phyloP scores from a whole-genome alignment of 2,888 invertebrate species.

The Strigamia crassipes region DNA sequence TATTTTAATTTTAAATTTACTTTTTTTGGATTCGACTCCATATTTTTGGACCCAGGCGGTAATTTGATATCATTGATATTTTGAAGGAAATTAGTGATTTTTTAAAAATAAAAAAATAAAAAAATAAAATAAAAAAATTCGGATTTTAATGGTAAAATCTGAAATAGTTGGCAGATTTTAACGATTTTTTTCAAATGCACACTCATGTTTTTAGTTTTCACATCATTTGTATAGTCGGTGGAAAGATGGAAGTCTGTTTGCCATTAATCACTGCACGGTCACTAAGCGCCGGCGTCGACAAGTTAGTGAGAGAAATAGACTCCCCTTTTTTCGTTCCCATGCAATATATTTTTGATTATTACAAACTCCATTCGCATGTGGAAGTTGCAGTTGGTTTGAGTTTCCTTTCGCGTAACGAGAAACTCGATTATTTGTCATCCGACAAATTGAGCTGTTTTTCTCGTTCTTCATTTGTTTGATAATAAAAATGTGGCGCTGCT shows the following conservation, averaged over 20 bases:
- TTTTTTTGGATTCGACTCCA: too few relatives aligned
- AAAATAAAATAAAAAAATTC: background rate
- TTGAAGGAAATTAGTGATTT: too few relatives aligned
- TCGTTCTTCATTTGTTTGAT: background rate
- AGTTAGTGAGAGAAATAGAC: conserved; percentile 13
- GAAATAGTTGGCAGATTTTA: conserved; percentile 24
- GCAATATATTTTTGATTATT: background rate
- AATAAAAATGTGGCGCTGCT: too few relatives aligned
- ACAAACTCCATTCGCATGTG: background rate
- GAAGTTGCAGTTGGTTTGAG: background rate
- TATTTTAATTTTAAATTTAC: too few relatives aligned
- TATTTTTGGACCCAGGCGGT: too few relatives aligned
- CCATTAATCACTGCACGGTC: conserved; percentile 27
- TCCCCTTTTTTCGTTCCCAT: conserved; percentile 14
- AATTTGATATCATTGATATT: too few relatives aligned
- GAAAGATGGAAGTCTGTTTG: conserved; percentile 22
- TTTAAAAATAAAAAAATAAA: background rate
- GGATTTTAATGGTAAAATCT: too few relatives aligned
- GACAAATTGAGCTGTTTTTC: too few relatives aligned
- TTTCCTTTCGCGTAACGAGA: too few relatives aligned
- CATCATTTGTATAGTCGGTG: conserved; percentile 41
- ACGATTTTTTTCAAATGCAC: conserved; percentile 44
- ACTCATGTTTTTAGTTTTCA: conserved; percentile 45
- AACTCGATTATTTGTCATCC: background rate
- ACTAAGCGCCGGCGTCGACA: conserved; percentile 26